Evolutionary conservation across 2,113 vertebrate species (phyloP).

Genomic region (Phylloscopus whistleri): DNA sequence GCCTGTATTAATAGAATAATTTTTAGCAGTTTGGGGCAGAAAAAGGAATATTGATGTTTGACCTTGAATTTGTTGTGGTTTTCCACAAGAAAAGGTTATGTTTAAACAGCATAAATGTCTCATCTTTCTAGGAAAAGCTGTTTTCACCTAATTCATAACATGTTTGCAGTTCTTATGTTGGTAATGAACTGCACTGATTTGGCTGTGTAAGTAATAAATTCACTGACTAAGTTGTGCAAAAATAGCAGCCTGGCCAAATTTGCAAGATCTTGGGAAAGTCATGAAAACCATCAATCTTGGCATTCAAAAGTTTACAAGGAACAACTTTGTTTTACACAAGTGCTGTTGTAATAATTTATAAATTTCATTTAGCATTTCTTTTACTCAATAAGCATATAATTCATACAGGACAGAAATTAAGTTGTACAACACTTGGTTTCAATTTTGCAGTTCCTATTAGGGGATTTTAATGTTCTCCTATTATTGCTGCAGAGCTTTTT

Average conservation of each 20-base stretch:
- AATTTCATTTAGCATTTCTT: conserved; percentile 41
- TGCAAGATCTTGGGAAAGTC: conserved; percentile 33
- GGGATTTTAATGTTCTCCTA: conserved; percentile 12
- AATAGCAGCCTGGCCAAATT: background rate
- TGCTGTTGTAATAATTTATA: conserved; percentile 31
- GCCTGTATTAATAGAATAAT: background rate
- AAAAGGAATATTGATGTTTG: background rate
- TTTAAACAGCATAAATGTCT: background rate
- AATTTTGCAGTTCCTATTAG: conserved; percentile 40
- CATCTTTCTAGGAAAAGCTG: conserved; percentile 36
- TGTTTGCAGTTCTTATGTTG: conserved; percentile 28
- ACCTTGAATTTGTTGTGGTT: conserved; percentile 42
- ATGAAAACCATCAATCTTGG: conserved; percentile 30
- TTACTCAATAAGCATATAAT: conserved; percentile 22
- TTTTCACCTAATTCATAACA: conserved; percentile 55
- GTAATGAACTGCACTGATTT: conserved; percentile 43
- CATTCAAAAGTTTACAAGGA: conserved; percentile 37
- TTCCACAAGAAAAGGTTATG: conserved; percentile 3
- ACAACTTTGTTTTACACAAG: conserved; percentile 24
- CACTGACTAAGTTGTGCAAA: background rate
- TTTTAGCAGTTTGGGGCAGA: background rate
- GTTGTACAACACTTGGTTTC: conserved; percentile 38
- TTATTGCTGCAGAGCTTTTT: conserved; percentile 1
- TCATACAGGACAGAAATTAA: conserved; percentile 32
- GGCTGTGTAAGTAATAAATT: conserved; percentile 55